These are phyloP conservation scores for Gymnothorax javanicus DNA, from an alignment of 2,797 vertebrate species.

Conservation along the genomic window DNA sequence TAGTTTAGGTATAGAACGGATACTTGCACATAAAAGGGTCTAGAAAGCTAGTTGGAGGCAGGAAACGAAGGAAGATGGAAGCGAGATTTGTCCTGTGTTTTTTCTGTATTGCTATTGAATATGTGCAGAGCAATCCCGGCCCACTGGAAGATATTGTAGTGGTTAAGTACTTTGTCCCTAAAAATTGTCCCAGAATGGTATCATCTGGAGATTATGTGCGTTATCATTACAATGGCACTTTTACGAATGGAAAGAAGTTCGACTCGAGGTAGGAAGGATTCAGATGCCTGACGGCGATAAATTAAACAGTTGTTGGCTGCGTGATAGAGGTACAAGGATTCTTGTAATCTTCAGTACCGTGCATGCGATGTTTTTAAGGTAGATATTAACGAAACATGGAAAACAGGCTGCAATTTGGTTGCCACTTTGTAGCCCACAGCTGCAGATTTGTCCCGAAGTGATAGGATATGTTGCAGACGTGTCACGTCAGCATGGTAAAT, in stretches of 20 bases:
- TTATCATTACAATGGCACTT: conserved; percentile 94
- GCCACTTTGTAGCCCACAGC: background rate
- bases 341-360: background rate
- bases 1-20: background rate
- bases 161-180: conserved; percentile 82
- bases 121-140: conserved; percentile 76
- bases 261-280: conserved; percentile 86
- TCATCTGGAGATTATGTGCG: conserved; percentile 87
- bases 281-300: background rate
- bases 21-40: background rate
- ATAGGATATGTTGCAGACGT: background rate
- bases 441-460: background rate
- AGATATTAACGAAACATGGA: background rate
- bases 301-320: background rate
- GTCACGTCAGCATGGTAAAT: background rate
- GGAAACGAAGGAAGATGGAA: conserved; percentile 54
- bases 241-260: conserved; percentile 85
- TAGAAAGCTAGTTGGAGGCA: background rate
- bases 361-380: background rate
- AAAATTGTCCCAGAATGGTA: conserved; percentile 78
- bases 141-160: conserved; percentile 89
- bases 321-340: background rate
- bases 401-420: too few species aligned
- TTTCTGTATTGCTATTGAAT: conserved; percentile 56
- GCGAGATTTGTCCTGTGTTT: conserved; percentile 43